phyloP scores from a whole-genome alignment of 2,113 vertebrate species.

The Thunnus maccoyii region DNA sequence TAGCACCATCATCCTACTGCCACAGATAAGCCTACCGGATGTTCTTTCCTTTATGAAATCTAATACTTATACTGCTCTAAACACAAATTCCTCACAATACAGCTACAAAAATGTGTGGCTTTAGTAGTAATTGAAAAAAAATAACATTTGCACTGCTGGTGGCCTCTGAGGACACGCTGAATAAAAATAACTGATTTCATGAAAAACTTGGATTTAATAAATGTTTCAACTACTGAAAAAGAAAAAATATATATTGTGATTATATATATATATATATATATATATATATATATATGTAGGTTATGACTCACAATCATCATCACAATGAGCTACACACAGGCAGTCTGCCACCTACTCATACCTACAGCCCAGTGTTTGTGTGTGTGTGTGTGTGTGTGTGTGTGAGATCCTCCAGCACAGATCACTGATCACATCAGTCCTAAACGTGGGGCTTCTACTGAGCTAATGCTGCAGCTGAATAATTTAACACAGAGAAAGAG shows the following conservation, averaged over 20 bases:
- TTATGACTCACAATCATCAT: neutral
- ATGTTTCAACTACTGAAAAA: neutral
- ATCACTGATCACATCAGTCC: constrained; percentile 75
- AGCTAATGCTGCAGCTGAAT: constrained; percentile 78
- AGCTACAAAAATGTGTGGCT: neutral
- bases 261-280: no score
- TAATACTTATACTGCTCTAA: constrained; percentile 4
- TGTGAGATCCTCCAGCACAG: constrained; percentile 61
- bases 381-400: constrained; percentile 10
- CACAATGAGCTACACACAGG: neutral
- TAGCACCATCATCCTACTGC: constrained; percentile 4
- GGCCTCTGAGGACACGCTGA: neutral
- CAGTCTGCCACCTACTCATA: constrained; percentile 1
- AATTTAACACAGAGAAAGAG: constrained; percentile 71
- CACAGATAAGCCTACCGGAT: constrained; percentile 35
- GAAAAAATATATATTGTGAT: neutral
- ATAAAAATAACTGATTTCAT: neutral
- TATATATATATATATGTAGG: no score
- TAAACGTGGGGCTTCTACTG: constrained; percentile 63
- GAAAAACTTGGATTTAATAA: neutral
- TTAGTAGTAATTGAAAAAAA: neutral
- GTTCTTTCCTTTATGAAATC: constrained; percentile 23
- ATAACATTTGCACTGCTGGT: neutral
- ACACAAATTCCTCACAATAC: neutral
- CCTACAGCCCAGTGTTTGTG: neutral